These are phyloP conservation scores for Pelochelys cantorii DNA, from an alignment of 2,797 vertebrate genomes.

Conservation along the genomic window DNA sequence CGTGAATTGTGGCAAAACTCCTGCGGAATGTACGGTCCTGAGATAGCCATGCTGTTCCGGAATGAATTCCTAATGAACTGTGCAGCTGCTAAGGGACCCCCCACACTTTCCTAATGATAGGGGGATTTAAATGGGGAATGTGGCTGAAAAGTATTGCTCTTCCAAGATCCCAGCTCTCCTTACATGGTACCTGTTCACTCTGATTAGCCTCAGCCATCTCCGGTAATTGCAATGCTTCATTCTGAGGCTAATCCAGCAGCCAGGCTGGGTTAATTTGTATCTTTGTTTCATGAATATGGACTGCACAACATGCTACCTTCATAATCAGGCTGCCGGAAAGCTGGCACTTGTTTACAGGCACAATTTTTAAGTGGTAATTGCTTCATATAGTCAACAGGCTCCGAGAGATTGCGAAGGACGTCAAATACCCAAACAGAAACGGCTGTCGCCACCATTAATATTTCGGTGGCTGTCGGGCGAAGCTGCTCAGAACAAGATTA, in stretches of 20 bases:
- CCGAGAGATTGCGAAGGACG: rapidly evolving
- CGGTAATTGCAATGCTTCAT: background rate
- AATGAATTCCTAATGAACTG: conserved; percentile 34
- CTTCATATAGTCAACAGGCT: background rate
- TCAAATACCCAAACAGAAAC: rapidly evolving
- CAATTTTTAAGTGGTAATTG: background rate
- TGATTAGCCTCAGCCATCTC: background rate
- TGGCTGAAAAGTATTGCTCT: background rate
- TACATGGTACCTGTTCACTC: background rate
- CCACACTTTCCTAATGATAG: background rate
- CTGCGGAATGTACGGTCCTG: conserved; percentile 19
- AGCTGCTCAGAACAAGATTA: conserved; percentile 13
- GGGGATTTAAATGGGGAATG: background rate
- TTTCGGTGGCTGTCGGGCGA: background rate
- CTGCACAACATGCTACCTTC: background rate
- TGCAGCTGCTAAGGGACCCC: conserved; percentile 29
- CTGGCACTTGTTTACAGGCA: background rate
- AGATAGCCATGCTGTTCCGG: background rate
- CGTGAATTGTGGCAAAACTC: conserved; percentile 33
- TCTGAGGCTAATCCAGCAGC: background rate
- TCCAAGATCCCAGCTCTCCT: background rate
- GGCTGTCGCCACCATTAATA: background rate
- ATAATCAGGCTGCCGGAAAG: background rate
- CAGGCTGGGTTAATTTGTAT: background rate
- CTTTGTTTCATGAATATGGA: background rate